Conservation (phyloP, 1,140 invertebrate genomes). For the Plodia interpunctella region DNA sequence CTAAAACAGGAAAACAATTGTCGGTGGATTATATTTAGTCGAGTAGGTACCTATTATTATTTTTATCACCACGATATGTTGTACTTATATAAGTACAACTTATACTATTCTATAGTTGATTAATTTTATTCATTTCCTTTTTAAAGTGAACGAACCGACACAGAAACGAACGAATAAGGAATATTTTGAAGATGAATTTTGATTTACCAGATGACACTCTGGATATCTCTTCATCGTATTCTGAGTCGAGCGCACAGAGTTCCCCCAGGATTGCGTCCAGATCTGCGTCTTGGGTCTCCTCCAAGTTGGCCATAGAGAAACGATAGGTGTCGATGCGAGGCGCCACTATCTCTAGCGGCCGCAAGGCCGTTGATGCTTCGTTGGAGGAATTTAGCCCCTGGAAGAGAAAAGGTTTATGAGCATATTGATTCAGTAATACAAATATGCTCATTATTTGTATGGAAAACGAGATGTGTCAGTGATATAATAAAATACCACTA, state of each 20-base stretch:
- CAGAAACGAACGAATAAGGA: no score
- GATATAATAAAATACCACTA: no score
- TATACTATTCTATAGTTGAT: no score
- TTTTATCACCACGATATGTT: not conserved
- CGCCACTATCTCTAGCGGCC: conserved; percentile 67
- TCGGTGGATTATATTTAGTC: not conserved
- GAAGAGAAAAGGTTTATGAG: conserved; percentile 19
- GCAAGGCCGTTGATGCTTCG: conserved; percentile 39
- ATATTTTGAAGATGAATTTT: conserved; percentile 10
- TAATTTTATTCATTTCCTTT: no score
- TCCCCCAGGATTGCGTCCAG: conserved; percentile 97
- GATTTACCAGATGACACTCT: conserved; percentile 54
- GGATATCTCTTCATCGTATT: conserved; percentile 83
- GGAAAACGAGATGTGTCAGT: no score
- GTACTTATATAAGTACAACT: not conserved
- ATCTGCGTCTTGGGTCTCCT: conserved; percentile 96
- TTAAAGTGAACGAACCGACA: no score
- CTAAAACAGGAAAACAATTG: conserved; percentile 9
- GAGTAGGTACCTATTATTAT: conserved; percentile 8
- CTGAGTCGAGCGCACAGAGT: conserved; percentile 91
- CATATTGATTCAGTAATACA: not conserved
- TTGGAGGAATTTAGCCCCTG: conserved; percentile 54
- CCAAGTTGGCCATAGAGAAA: conserved; percentile 94
- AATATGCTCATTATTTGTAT: no score
- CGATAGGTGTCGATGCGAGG: conserved; percentile 89